Evolutionary conservation across 2,888 invertebrate species (phyloP).

Genomic region (Drosophila paracracens): DNA sequence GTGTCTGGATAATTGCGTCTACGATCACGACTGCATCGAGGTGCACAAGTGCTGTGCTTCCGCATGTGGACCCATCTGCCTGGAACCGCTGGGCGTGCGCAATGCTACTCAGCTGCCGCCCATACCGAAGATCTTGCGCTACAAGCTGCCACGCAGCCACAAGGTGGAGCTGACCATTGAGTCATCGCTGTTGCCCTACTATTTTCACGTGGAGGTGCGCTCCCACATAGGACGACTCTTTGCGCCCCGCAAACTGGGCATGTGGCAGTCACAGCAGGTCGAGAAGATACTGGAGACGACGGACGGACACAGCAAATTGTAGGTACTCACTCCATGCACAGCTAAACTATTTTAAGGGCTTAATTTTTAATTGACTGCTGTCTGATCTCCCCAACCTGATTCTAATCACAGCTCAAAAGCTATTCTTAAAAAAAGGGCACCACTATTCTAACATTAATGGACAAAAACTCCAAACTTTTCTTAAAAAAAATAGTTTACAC

Average conservation of each 20-base stretch:
- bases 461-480: not conserved
- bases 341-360: not conserved
- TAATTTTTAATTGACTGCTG: not conserved
- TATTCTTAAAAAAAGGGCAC: not conserved
- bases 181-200: conserved; percentile 77
- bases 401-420: not conserved
- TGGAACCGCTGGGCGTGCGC: conserved; percentile 86
- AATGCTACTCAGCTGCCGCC: conserved; percentile 87
- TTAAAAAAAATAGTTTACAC: not conserved
- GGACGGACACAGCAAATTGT: conserved; percentile 67
- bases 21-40: conserved; percentile 89
- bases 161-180: conserved; percentile 86
- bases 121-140: conserved; percentile 87
- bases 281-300: conserved; percentile 81
- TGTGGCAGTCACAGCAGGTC: conserved; percentile 86
- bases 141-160: conserved; percentile 86
- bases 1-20: conserved; percentile 83
- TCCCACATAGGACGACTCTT: conserved; percentile 89
- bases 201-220: conserved; percentile 88
- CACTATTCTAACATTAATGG: not conserved
- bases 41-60: conserved; percentile 89
- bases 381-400: not conserved
- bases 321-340: conserved; percentile 25
- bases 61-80: conserved; percentile 90
- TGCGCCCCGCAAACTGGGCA: conserved; percentile 87